Evolutionary conservation across 2,888 invertebrate species (phyloP).

Genomic region (Sialis lutaria): DNA sequence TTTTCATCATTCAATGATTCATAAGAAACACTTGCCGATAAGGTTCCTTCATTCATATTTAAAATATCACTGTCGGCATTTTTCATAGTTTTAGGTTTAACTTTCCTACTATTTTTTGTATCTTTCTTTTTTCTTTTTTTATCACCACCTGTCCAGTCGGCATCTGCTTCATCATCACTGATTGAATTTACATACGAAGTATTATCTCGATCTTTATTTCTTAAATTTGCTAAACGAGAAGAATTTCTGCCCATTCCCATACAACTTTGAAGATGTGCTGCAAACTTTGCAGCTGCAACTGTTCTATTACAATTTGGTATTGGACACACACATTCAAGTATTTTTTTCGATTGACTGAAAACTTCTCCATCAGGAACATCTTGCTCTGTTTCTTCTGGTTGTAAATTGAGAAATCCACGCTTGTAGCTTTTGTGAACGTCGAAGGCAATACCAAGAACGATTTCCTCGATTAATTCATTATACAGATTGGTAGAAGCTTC

Average conservation of each 20-base stretch:
- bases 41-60: background rate
- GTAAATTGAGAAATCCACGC: slow-evolving; percentile 2
- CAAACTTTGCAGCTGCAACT: slow-evolving; percentile 1
- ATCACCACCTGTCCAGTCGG: slow-evolving; percentile 5
- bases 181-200: background rate
- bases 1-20: background rate
- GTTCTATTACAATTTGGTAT: slow-evolving; percentile 1
- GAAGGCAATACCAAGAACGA: slow-evolving; percentile 2
- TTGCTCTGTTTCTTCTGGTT: slow-evolving; percentile 2
- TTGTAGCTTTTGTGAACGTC: slow-evolving; percentile 5
- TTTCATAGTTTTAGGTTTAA: background rate
- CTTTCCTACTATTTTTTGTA: background rate
- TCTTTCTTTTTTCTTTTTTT: slow-evolving; percentile 4
- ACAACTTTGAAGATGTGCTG: slow-evolving; percentile 1
- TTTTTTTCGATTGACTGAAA: background rate
- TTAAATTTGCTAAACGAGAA: slow-evolving; percentile 3
- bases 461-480: slow-evolving; percentile 5
- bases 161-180: slow-evolving; percentile 5
- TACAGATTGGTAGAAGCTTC: slow-evolving; percentile 2
- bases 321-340: slow-evolving; percentile 2
- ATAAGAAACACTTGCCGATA: background rate
- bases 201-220: slow-evolving; percentile 1
- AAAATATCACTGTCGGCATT: background rate
- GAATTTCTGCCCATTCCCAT: slow-evolving; percentile 3
- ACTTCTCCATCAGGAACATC: background rate